A percentile compares a stretch with the other conserved stretches of the same genome.
These are phyloP conservation scores for Pinctada fucata DNA, from an alignment of 2,888 invertebrate genomes.

Conservation along the genomic window DNA sequence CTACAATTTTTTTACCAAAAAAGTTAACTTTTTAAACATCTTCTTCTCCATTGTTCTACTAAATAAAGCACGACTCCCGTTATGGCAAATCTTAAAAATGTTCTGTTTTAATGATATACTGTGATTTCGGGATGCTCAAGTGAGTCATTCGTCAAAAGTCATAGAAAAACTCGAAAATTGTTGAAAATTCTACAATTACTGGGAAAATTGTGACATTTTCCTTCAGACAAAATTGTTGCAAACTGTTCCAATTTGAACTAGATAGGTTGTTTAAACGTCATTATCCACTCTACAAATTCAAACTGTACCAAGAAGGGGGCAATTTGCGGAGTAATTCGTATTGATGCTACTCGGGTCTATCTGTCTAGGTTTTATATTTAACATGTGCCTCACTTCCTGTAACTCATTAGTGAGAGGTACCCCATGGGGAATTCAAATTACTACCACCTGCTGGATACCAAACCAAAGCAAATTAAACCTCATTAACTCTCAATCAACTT, in stretches of 20 bases:
- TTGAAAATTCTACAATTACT: too few relatives aligned
- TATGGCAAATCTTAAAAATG: too few relatives aligned
- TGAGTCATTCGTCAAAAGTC: too few relatives aligned
- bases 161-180: too few relatives aligned
- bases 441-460: conserved; percentile 20
- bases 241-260: background rate
- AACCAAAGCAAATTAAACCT: conserved; percentile 11
- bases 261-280: background rate
- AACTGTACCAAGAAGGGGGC: conserved; percentile 1
- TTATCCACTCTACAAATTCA: background rate
- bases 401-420: conserved; percentile 20
- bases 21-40: too few relatives aligned
- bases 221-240: too few relatives aligned
- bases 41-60: too few relatives aligned
- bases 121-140: too few relatives aligned
- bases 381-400: conserved; percentile 19
- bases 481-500: background rate
- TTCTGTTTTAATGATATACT: too few relatives aligned
- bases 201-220: too few relatives aligned
- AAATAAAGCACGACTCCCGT: too few relatives aligned
- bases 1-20: too few relatives aligned
- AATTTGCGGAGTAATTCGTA: conserved; percentile 1
- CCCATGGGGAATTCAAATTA: conserved; percentile 11
- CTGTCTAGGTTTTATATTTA: conserved; percentile 3
- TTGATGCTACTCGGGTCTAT: background rate